Evolutionary conservation across 2,113 vertebrate species (phyloP), one percentile per base, ranked within the genome.

Genomic region (Coryphaenoides rupestris): DNA sequence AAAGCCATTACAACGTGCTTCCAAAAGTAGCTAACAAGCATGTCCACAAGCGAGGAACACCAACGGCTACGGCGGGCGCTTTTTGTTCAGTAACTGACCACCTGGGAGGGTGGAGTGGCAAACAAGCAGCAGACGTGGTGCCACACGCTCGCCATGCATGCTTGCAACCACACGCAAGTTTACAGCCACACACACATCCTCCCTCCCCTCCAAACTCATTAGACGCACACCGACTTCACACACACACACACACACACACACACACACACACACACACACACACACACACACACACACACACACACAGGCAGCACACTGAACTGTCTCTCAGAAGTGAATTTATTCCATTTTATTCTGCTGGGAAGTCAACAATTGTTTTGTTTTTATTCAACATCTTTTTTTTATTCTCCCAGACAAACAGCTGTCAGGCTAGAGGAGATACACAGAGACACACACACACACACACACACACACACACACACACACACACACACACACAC

Each of bases 371-470:
- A 72, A 53, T 19, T 15, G 28, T 68, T 61, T 68, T 12, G 66
- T 69, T n/a, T 68, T 61, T 68, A n/a, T 70, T 67, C 3, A 50
- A 28, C 63, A 28, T 52, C 56, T 45, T 68, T 14, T 24, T 73
- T 77, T 80, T 68, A 68, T 76, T 70, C 64, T 72, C 33, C 54
- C 71, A 72, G 69, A 76, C 63, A 82, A 80, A 78, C 81, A 84
- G 72, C 77, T 73, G 73, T 72, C 79, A 71, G 68, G 55, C 47
- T 24, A 53, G 45, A 24, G 47, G 21, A 55, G 21, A 17, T n/a
- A 58, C 23, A 47, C 53, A 65, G 21, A 45, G 28, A 72, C 75
- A 33, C 17, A 65, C 17, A 63, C 33, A 59, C 40, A 10, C 49
- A 50, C 55, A 23, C 49, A 23, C n/a, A 56, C 28, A 40, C 1